Evolutionary conservation across 2,888 invertebrate species (phyloP).

Genomic region (Gari tellinella): DNA sequence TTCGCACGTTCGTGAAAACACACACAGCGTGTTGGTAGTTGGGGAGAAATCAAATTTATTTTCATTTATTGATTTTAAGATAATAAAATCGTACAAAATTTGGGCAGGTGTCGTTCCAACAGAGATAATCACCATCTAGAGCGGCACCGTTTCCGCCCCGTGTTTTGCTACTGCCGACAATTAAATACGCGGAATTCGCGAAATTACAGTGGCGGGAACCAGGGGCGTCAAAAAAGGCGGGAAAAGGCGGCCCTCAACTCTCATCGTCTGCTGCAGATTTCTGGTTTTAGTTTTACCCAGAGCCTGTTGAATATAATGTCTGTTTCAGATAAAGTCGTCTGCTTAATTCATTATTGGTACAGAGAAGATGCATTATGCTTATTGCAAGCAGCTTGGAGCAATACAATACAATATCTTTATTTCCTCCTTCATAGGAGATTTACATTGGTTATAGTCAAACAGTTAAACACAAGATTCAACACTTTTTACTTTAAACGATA

Average conservation of each 20-base stretch:
- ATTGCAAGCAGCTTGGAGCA: no score
- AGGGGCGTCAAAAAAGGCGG: conserved; percentile 38
- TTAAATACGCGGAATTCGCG: conserved; percentile 37
- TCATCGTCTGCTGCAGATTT: conserved; percentile 10
- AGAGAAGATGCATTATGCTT: no score
- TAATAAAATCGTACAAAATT: conserved; percentile 39
- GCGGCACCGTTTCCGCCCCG: conserved; percentile 28
- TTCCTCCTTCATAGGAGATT: no score
- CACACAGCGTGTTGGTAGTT: not conserved
- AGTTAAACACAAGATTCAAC: no score
- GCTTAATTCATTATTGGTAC: no score
- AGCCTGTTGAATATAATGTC: no score
- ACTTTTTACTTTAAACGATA: no score
- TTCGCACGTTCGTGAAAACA: not conserved
- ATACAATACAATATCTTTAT: no score
- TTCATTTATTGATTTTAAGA: conserved; percentile 30
- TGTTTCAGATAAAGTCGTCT: no score
- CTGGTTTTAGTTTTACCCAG: no score
- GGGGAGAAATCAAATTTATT: conserved; percentile 15
- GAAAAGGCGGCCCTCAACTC: conserved; percentile 33
- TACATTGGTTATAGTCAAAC: no score
- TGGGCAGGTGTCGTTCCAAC: conserved; percentile 33
- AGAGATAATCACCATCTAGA: conserved; percentile 29
- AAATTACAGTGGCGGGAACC: conserved; percentile 21
- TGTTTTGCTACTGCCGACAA: conserved; percentile 16